phyloP scores from a whole-genome alignment of 2,797 vertebrate genomes.

The Molothrus ater region DNA sequence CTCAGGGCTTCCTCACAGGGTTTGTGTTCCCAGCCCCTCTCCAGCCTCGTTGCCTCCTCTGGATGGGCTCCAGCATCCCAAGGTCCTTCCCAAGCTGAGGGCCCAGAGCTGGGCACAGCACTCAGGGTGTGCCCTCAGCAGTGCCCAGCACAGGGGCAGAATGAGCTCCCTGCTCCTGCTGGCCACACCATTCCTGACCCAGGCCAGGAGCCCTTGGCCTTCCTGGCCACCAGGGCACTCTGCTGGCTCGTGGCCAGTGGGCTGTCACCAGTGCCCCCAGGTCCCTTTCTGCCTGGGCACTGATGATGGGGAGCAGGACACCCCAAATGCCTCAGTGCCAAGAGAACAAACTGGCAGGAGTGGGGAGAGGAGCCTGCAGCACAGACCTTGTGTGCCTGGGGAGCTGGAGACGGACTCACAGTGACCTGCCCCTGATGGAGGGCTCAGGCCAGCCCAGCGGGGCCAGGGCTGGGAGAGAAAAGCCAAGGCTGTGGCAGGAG shows the following conservation, averaged over 20 bases:
- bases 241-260: neutral
- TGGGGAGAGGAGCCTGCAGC: neutral
- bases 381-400: accelerated
- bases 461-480: neutral
- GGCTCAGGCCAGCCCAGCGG: accelerated
- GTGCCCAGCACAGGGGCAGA: neutral
- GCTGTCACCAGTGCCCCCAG: neutral
- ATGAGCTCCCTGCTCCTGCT: neutral
- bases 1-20: accelerated
- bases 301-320: neutral
- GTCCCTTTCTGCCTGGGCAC: neutral
- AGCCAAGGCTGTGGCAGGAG: neutral
- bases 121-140: neutral
- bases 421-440: neutral
- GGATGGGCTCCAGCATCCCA: accelerated
- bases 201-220: neutral
- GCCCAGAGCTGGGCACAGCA: neutral
- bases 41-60: neutral
- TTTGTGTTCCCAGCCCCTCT: neutral
- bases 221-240: neutral
- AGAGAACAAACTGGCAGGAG: neutral
- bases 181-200: neutral
- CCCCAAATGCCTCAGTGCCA: neutral
- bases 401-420: neutral
- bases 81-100: neutral